These are phyloP conservation scores for Pangasianodon gigas DNA, from an alignment of 2,113 vertebrate genomes.

Conservation along the genomic window DNA sequence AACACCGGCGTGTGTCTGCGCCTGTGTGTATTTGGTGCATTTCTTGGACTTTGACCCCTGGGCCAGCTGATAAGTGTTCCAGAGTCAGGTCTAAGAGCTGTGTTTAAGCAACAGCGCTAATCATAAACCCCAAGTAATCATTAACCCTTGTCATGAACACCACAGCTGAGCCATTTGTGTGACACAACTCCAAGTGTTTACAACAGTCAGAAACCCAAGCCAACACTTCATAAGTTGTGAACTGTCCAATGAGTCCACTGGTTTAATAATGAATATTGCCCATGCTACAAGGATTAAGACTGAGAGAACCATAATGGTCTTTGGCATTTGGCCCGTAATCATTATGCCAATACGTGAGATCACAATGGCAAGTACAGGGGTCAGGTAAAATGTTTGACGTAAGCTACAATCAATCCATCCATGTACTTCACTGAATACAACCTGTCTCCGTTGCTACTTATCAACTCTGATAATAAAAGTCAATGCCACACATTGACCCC, in stretches of 20 bases:
- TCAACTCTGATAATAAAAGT: constrained; percentile 8
- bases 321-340: not conserved
- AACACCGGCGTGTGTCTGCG: not conserved
- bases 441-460: constrained; percentile 13
- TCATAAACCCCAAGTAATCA: constrained; percentile 74
- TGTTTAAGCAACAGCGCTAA: constrained; percentile 67
- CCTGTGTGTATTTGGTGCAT: not conserved
- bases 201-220: not conserved
- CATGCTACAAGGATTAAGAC: not conserved
- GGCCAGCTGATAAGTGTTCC: constrained; percentile 49
- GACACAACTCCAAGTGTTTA: constrained; percentile 48
- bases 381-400: constrained; percentile 8
- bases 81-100: constrained; percentile 53
- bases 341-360: not conserved
- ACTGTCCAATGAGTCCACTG: not conserved
- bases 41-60: constrained; percentile 41
- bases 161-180: constrained; percentile 59
- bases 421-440: constrained; percentile 1
- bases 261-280: not conserved
- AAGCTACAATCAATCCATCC: not conserved
- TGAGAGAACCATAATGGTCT: not conserved
- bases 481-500: constrained; percentile 15
- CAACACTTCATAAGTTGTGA: not conserved
- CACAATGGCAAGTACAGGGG: constrained; percentile 17
- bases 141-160: constrained; percentile 64